Evolutionary conservation across 2,797 vertebrate species (phyloP), one percentile per base, ranked within the genome.

Genomic region (Zalophus californianus): DNA sequence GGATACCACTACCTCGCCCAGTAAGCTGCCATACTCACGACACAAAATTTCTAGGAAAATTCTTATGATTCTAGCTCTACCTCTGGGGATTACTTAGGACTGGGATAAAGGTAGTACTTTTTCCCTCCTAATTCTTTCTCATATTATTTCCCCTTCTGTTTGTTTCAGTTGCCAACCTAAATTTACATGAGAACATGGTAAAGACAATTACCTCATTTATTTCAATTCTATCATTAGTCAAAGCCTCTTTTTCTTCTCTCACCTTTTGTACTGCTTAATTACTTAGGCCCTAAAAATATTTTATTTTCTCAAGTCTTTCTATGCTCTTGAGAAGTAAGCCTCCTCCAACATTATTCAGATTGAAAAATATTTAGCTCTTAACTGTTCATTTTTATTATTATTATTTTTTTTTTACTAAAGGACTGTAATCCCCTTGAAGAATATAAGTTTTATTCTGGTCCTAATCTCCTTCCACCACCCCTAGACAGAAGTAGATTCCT

Each of bases 81-180:
- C 32, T 90, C 18, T 21, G n/a, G 66, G 84, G 44, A 78, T 21
- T 48, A 5, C 58, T 85, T 58, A 84, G 20, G 23, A 18, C 35
- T 72, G 29, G 35, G 14, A 62, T 29, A 64, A 84, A 54, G 10
- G n/a, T 23, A 89, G 15, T 56, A 50, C 12, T 41, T 90, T 73
- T 85, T 15, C 8, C 2, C 38, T 85, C 7, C 6, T 38, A 82
- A 48, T 89, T 56, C 35, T 82, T 73, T 87, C 27, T 56, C 18
- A 20, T n/a, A 25, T 11, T 11, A 83, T 27, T 92, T 94, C 27
- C 13, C 11, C 56, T 91, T 95, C 44, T 60, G 41, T 41, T 93
- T 54, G 64, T 82, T 94, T 97, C 56, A 62, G 64, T 84, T 97
- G 93, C 60, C 23, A 95, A 56, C 68, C 18, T 85, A n/a, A 94